phyloP scores from a whole-genome alignment of 1,140 invertebrate species.

The Drosophila azteca region DNA sequence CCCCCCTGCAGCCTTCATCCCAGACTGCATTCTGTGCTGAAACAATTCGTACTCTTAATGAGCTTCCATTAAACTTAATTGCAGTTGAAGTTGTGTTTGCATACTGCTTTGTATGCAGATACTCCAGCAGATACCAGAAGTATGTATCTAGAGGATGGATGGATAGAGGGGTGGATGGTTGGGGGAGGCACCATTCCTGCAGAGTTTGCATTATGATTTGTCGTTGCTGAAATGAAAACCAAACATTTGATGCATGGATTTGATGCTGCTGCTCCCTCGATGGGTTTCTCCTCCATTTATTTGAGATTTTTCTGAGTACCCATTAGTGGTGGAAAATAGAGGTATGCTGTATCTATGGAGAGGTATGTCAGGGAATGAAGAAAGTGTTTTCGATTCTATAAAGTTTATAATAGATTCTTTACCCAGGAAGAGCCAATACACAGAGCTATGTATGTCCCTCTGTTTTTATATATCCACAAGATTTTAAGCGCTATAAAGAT shows the following conservation, averaged over 20 bases:
- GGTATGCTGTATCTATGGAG: background rate
- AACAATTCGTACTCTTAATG: slow-evolving; percentile 75
- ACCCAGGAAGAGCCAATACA: too few species aligned
- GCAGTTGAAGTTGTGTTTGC: slow-evolving; percentile 71
- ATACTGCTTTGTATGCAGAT: slow-evolving; percentile 27
- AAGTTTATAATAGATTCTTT: too few species aligned
- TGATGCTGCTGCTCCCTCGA: background rate
- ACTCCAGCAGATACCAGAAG: slow-evolving; percentile 1
- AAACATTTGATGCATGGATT: slow-evolving; percentile 33
- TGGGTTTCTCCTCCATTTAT: slow-evolving; percentile 36
- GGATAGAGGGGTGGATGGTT: too few species aligned
- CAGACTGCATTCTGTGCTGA: slow-evolving; percentile 1
- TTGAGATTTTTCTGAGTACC: slow-evolving; percentile 42
- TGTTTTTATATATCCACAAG: too few species aligned
- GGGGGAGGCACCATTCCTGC: slow-evolving; percentile 6
- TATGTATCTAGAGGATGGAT: too few species aligned
- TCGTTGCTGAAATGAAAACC: slow-evolving; percentile 30
- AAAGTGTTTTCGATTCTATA: too few species aligned
- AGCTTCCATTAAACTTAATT: slow-evolving; percentile 82
- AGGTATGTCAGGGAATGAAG: background rate
- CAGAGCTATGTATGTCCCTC: too few species aligned
- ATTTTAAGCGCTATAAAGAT: too few species aligned
- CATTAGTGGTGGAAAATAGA: background rate
- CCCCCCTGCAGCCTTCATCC: background rate
- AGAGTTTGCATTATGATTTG: slow-evolving; percentile 14